phyloP scores from a whole-genome alignment of 2,797 vertebrate species.

The Cyclura pinguis region DNA sequence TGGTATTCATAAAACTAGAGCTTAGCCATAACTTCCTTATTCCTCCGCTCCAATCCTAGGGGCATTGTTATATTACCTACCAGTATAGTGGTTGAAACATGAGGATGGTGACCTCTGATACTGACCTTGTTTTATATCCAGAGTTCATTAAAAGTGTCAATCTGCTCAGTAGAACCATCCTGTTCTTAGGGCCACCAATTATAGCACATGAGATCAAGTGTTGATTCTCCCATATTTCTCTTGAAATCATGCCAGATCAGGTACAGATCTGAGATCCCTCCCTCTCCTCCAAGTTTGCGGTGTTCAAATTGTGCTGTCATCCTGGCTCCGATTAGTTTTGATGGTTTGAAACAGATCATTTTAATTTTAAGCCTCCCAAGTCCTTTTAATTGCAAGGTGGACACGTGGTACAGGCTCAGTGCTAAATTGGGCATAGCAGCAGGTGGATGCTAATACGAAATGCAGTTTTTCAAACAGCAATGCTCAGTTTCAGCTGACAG shows the following conservation, averaged over 20 bases:
- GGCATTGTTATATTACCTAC: neutral
- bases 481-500: constrained; percentile 36
- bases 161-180: neutral
- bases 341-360: constrained; percentile 36
- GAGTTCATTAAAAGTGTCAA: no score
- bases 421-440: constrained; percentile 22
- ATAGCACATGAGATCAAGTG: no score
- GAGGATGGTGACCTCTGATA: neutral
- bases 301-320: constrained; percentile 19
- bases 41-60: neutral
- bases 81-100: neutral
- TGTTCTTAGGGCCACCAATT: neutral
- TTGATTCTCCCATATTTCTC: neutral
- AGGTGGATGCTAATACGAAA: constrained; percentile 37
- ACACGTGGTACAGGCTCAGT: neutral
- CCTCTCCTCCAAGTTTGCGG: neutral
- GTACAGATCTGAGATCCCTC: neutral
- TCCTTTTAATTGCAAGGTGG: constrained; percentile 52
- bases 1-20: neutral
- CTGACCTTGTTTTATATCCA: neutral
- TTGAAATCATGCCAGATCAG: neutral
- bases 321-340: neutral
- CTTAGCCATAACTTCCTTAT: neutral
- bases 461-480: constrained; percentile 45
- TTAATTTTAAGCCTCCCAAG: constrained; percentile 21